Evolutionary conservation across 2,113 vertebrate genomes (phyloP).

Genomic region (Equus quagga): DNA sequence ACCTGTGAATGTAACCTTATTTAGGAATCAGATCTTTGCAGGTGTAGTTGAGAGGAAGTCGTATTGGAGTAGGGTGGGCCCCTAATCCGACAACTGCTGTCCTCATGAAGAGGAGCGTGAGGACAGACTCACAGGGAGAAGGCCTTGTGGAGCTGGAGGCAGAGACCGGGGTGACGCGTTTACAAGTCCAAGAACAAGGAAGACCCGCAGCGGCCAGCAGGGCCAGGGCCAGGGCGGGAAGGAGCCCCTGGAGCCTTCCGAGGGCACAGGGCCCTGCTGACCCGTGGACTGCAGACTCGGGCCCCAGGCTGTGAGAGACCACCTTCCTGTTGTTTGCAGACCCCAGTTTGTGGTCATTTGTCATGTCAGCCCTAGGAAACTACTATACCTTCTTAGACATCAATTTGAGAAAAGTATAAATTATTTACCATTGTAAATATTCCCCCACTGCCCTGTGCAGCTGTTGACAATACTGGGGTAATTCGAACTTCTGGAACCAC

Average conservation of each 20-base stretch:
- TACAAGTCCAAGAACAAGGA: neutral
- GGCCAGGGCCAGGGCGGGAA: neutral
- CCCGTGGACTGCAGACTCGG: fast-evolving
- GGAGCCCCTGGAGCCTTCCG: neutral
- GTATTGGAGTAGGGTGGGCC: fast-evolving
- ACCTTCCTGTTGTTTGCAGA: neutral
- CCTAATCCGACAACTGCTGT: fast-evolving
- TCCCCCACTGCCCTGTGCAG: fast-evolving
- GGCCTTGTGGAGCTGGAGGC: fast-evolving
- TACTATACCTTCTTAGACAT: fast-evolving
- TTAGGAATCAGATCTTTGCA: neutral
- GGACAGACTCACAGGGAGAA: neutral
- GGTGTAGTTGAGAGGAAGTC: fast-evolving
- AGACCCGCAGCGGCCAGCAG: neutral
- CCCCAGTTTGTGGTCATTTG: fast-evolving
- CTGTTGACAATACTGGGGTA: fast-evolving
- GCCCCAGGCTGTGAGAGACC: fast-evolving
- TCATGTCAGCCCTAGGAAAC: fast-evolving
- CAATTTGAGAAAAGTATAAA: no score
- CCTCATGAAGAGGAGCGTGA: neutral
- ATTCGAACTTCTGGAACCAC: neutral
- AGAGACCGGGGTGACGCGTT: fast-evolving
- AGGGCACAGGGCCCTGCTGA: fast-evolving
- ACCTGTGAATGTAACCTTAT: fast-evolving
- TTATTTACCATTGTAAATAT: fast-evolving